Percentiles rank a stretch among this genome's conserved stretches.
phyloP scores from a whole-genome alignment of 2,113 vertebrate genomes.

The Probosciger aterrimus region DNA sequence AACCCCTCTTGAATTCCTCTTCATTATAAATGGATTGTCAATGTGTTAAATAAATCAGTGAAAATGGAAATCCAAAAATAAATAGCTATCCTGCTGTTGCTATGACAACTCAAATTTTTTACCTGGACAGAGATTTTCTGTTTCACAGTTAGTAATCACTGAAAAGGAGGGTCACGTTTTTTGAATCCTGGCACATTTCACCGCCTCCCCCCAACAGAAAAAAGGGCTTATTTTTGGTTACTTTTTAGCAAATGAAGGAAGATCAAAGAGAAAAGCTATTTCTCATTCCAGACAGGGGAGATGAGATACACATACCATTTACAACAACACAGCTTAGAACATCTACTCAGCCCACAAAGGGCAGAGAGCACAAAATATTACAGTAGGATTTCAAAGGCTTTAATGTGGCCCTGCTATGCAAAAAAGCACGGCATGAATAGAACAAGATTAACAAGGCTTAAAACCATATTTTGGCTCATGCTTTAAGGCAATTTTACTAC shows the following conservation, averaged over 20 bases:
- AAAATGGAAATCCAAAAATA: slow-evolving; percentile 70
- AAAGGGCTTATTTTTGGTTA: slow-evolving; percentile 24
- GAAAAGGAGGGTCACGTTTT: slow-evolving; percentile 27
- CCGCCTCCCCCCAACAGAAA: slow-evolving; percentile 3
- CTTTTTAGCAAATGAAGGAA: slow-evolving; percentile 14
- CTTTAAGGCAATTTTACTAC: background rate
- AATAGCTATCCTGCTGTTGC: slow-evolving; percentile 58
- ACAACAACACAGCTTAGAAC: background rate
- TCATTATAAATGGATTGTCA: slow-evolving; percentile 63
- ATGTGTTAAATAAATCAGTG: slow-evolving; percentile 68
- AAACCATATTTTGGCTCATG: background rate
- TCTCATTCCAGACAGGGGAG: slow-evolving; percentile 28
- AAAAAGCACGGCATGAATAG: background rate
- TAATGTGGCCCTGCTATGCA: background rate
- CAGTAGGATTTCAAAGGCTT: background rate
- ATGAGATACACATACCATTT: background rate
- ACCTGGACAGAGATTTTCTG: slow-evolving; percentile 72
- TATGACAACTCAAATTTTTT: slow-evolving; percentile 69
- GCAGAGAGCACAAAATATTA: background rate
- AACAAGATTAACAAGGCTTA: background rate
- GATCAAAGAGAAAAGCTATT: slow-evolving; percentile 38
- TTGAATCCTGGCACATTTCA: background rate
- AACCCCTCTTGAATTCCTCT: slow-evolving; percentile 42
- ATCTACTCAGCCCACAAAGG: background rate
- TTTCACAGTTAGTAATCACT: slow-evolving; percentile 19